phyloP scores from a whole-genome alignment of 1,140 invertebrate genomes.

The Zelostemma sp. region DNA sequence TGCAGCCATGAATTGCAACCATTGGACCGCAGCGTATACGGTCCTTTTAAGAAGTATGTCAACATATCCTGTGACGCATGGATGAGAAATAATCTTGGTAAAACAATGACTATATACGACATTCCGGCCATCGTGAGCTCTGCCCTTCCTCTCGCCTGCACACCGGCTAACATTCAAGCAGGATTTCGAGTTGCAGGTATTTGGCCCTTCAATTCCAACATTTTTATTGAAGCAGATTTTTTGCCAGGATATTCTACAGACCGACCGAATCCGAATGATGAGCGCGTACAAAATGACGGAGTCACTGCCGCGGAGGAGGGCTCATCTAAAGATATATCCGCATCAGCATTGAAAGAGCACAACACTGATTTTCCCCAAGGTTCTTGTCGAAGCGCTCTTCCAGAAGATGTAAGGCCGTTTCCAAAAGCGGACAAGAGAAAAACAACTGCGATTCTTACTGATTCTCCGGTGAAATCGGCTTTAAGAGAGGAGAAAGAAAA shows the following conservation, averaged over 20 bases:
- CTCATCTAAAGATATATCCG: too few relatives aligned
- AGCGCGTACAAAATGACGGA: neutral
- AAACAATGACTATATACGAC: conserved; percentile 41
- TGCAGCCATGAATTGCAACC: conserved; percentile 56
- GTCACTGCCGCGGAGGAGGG: too few relatives aligned
- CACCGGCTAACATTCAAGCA: conserved; percentile 31
- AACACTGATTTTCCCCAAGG: too few relatives aligned
- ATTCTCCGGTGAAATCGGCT: neutral
- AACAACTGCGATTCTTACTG: conserved; percentile 6
- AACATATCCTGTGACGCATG: conserved; percentile 38
- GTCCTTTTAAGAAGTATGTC: conserved; percentile 62
- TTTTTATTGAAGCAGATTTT: conserved; percentile 20
- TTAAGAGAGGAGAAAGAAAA: neutral
- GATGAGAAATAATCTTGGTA: conserved; percentile 44
- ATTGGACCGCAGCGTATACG: conserved; percentile 59
- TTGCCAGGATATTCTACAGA: conserved; percentile 16
- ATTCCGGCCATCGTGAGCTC: conserved; percentile 17
- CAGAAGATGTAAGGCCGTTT: conserved; percentile 2
- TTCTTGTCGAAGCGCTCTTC: neutral
- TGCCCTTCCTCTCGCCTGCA: conserved; percentile 36
- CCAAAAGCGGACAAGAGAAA: conserved; percentile 7
- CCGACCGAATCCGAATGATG: conserved; percentile 9
- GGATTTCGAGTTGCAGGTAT: conserved; percentile 42
- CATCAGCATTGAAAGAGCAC: neutral
- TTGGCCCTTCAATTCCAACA: conserved; percentile 28